phyloP scores from a whole-genome alignment of 2,888 invertebrate species.

The Chymomyza caudatula region DNA sequence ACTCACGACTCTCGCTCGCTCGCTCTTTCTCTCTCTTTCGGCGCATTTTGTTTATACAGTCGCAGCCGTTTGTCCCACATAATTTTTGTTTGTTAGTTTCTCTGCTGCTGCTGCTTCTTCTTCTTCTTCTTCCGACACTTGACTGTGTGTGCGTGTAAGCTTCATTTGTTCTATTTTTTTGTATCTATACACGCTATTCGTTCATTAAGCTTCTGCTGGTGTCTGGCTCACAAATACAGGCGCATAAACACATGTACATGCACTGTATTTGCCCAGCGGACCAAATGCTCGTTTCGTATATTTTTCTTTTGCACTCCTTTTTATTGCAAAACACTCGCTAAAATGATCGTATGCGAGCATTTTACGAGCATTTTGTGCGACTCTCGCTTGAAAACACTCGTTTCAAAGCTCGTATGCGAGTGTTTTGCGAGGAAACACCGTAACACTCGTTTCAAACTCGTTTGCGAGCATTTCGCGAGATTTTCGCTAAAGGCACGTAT shows the following conservation, averaged over 20 bases:
- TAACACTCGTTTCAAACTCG: too few relatives aligned
- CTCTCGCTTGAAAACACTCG: too few relatives aligned
- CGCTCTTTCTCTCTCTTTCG: constrained; percentile 14
- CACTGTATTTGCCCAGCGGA: too few relatives aligned
- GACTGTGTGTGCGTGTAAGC: constrained; percentile 11
- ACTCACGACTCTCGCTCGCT: constrained; percentile 2
- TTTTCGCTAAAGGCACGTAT: too few relatives aligned
- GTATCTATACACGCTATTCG: background rate
- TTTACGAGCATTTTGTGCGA: too few relatives aligned
- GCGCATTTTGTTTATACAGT: constrained; percentile 30
- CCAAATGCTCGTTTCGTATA: too few relatives aligned
- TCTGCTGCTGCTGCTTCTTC: constrained; percentile 56
- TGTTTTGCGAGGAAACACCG: too few relatives aligned
- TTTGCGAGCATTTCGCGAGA: too few relatives aligned
- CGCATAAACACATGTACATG: background rate
- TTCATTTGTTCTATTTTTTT: constrained; percentile 49
- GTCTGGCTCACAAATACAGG: background rate
- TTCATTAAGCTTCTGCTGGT: constrained; percentile 7
- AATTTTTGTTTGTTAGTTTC: constrained; percentile 71
- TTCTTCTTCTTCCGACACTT: constrained; percentile 19
- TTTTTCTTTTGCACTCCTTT: background rate
- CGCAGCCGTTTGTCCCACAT: constrained; percentile 57
- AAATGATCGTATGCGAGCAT: too few relatives aligned
- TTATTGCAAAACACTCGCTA: background rate
- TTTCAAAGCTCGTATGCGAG: too few relatives aligned